Base-by-base conservation (phyloP, 2,797 vertebrate species). In the Pogoniulus pusillus region DNA sequence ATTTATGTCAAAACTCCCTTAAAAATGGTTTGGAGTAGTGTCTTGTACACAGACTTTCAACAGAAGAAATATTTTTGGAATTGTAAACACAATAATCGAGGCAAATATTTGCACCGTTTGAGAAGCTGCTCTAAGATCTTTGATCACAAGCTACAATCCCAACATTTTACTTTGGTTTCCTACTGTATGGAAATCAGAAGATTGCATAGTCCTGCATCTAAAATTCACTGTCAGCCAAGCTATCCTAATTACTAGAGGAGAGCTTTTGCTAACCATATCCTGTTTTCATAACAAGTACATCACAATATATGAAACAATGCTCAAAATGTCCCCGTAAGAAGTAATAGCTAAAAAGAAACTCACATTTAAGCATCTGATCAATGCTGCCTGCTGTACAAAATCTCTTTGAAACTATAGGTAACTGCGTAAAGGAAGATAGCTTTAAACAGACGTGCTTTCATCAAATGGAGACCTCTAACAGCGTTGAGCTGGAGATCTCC, bases 21-120 rank as follows among this genome's bases (percentile, higher is more conserved):
- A 97, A 98, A 98, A 98, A 98, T 97, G 94, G 97, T 96, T 98
- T 98, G 98, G 96, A 97, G 95, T 95, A 94, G 95, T 94, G 95
- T 97, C 97, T 97, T 97, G 95, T 97, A 97, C 93, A 98, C 97
- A 98, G 97, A 97, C 96, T 18, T 98, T 97, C 96, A 98, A 98
- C 96, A 96, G 96, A 96, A 97, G 97, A 97, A 98, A 98, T 98
- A 98, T 98, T 98, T 98, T 98, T 97, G 97, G 98, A 98, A 98
- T 96, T 97, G 98, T 98, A 98, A 98, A 98, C 97, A 97, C 97
- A 98, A 97, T 97, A 97, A 97, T 96, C 41, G 82, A 88, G 95
- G 95, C 94, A 97, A 97, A 98, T 97, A 97, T 97, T 97, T 97
- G 95, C 93, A 91, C 82, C 54, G 7, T 96, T 96, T 95, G 96